phyloP scores from a whole-genome alignment of 2,888 invertebrate species.

The Apotomis capreana region DNA sequence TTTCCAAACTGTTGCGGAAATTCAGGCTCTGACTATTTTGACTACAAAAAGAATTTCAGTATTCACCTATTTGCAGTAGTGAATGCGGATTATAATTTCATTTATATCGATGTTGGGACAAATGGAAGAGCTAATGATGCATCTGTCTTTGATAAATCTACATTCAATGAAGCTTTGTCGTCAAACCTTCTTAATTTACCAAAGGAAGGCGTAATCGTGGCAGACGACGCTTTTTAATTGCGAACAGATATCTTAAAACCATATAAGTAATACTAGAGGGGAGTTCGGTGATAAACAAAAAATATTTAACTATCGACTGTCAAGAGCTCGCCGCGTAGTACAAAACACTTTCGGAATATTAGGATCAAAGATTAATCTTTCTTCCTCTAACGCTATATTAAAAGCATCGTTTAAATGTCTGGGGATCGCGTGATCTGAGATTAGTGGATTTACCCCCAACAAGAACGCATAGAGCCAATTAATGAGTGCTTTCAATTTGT shows the following conservation, averaged over 20 bases:
- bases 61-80: slow-evolving; percentile 42
- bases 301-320: slow-evolving; percentile 10
- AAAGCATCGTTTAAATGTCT: too few relatives aligned
- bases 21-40: slow-evolving; percentile 40
- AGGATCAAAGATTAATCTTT: neutral
- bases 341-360: neutral
- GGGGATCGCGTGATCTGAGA: too few relatives aligned
- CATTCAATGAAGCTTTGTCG: slow-evolving; percentile 43
- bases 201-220: slow-evolving; percentile 42
- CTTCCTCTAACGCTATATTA: too few relatives aligned
- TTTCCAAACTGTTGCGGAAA: too few relatives aligned
- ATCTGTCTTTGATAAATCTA: slow-evolving; percentile 40
- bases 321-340: slow-evolving; percentile 2
- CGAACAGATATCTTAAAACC: slow-evolving; percentile 6
- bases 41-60: slow-evolving; percentile 44
- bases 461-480: too few relatives aligned
- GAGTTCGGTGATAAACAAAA: slow-evolving; percentile 19
- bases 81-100: slow-evolving; percentile 44
- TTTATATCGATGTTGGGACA: slow-evolving; percentile 43
- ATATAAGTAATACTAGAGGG: slow-evolving; percentile 42
- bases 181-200: slow-evolving; percentile 42
- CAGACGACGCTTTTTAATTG: slow-evolving; percentile 49
- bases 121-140: slow-evolving; percentile 44
- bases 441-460: too few relatives aligned
- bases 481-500: too few relatives aligned